A percentile compares a stretch with the other conserved stretches of the same genome.
Evolutionary conservation across 2,888 invertebrate species (phyloP).

Genomic region (Lasioglossum oenotherae): DNA sequence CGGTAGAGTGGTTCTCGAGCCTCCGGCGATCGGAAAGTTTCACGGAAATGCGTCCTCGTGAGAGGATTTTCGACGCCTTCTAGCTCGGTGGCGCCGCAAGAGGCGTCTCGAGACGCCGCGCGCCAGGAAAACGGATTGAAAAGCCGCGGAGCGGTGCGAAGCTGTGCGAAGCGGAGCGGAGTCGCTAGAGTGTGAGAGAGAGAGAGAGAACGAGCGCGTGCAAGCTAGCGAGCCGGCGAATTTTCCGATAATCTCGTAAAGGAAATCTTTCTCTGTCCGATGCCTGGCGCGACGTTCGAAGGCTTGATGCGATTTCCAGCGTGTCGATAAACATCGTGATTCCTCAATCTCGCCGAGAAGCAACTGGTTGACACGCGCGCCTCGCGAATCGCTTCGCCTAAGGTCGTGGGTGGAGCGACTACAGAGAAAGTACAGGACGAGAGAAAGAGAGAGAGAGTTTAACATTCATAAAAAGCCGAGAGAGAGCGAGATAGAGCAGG

Average conservation of each 20-base stretch:
- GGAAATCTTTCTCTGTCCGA: constrained; percentile 24
- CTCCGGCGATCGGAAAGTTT: constrained; percentile 71
- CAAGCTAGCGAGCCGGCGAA: constrained; percentile 20
- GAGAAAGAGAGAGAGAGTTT: not conserved
- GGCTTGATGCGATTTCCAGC: constrained; percentile 25
- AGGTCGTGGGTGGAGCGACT: not conserved
- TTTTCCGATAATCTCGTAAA: constrained; percentile 31
- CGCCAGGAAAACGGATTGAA: constrained; percentile 35
- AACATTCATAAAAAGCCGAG: constrained; percentile 23
- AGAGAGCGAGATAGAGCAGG: not conserved
- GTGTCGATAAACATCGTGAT: constrained; percentile 34
- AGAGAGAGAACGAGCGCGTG: not conserved
- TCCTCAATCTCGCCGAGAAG: constrained; percentile 44
- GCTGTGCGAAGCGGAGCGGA: not conserved
- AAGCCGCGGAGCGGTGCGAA: constrained; percentile 12
- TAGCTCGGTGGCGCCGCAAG: constrained; percentile 30
- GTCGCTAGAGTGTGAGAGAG: not conserved
- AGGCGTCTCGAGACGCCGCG: constrained; percentile 32
- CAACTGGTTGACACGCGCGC: constrained; percentile 38
- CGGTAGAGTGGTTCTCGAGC: constrained; percentile 56
- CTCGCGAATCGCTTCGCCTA: not conserved
- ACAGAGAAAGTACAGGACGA: not conserved
- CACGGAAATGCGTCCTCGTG: constrained; percentile 63
- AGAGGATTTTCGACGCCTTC: constrained; percentile 61
- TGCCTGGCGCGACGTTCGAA: constrained; percentile 11